Base-by-base conservation (phyloP, 2,888 invertebrate genomes). In the Phaonia tiefii region DNA sequence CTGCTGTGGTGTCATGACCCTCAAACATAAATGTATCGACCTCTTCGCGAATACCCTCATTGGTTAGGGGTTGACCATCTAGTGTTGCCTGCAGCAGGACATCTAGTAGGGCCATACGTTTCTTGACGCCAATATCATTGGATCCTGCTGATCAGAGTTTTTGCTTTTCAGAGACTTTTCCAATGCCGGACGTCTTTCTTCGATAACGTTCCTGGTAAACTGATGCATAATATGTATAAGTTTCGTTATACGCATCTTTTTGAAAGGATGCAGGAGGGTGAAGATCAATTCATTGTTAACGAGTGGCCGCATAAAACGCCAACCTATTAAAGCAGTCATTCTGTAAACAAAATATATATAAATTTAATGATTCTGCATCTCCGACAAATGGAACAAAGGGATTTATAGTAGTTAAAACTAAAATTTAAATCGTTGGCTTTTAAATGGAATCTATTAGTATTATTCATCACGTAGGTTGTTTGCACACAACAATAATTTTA, bases 51-150 rank as follows among this genome's bases (percentile, higher is more conserved):
- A 95, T 92, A 78, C 92, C 92, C 10, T 92, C 90, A 76, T 93
- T 92, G 0, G 92, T 91, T 67, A 95, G 89, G 2, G 91, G 92
- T 74, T 91, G 86, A 0, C 93, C 94, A 72, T 93, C 92, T 1
- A 92, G 90, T 78, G 91, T 92, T 1, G 93, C 90, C 74, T 93
- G 90, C 10, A 95, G 87, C 3, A 95, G 88, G 22, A 94, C 88
- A 91, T 95, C 95, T 86, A 95, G 88, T 85, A 95, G 93, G 0
- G 94, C 94, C 85, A 93, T 91, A 80, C 93, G 93, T 83, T 93
- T 93, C 85, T 92, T 93, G 10, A 90, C 90, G 60, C 92, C 93
- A 90, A 85, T 37, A 46, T 75, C 81, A 3, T 86, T 80, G 75
- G 49, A 2, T 63, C n/a, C 26, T 37, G 0, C 42, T 20, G 11